These are phyloP conservation scores for Ceratina calcarata DNA, from an alignment of 1,140 invertebrate species.

Conservation along the genomic window DNA sequence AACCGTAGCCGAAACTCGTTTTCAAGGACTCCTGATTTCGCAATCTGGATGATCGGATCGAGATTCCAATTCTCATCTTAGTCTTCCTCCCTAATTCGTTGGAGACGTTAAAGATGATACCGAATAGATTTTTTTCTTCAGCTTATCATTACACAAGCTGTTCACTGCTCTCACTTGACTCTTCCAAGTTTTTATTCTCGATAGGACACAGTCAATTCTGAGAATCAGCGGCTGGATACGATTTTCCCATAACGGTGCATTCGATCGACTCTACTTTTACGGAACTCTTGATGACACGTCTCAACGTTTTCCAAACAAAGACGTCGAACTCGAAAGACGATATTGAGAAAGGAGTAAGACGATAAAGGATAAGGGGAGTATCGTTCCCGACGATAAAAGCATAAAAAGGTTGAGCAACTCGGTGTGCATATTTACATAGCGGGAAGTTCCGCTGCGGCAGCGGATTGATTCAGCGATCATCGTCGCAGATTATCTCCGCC, in stretches of 20 bases:
- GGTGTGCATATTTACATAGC: not conserved
- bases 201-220: not conserved
- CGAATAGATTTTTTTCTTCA: no score
- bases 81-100: no score
- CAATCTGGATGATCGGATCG: slow-evolving; percentile 2
- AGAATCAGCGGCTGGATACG: not conserved
- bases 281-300: not conserved
- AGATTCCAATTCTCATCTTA: no score
- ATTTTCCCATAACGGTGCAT: not conserved
- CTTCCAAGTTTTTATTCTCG: not conserved
- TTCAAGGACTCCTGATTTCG: slow-evolving; percentile 41
- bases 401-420: no score
- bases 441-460: not conserved
- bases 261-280: not conserved
- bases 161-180: not conserved
- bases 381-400: no score
- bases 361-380: no score
- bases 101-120: no score
- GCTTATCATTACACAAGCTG: no score
- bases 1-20: slow-evolving; percentile 53
- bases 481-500: not conserved
- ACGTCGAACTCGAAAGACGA: no score
- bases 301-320: not conserved
- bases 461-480: slow-evolving; percentile 12
- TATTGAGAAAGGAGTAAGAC: no score